Conservation (phyloP, 2,797 vertebrate species). For the Chiloscyllium punctatum region DNA sequence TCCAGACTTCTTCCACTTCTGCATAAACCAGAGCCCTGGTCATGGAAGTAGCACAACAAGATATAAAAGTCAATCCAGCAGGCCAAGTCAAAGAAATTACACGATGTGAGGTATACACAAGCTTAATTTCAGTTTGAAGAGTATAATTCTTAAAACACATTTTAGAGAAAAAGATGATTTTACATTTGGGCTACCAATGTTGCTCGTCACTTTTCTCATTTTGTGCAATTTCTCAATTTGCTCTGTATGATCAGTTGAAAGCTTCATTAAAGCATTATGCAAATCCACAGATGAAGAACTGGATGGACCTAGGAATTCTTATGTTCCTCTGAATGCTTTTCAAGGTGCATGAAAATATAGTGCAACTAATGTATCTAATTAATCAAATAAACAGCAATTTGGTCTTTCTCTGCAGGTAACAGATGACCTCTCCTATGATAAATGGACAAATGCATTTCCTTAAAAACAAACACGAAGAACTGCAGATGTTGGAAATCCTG, state of each 20-base stretch:
- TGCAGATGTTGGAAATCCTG: too few relatives aligned
- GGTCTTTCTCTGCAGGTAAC: background rate
- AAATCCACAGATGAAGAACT: too few relatives aligned
- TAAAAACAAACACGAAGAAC: too few relatives aligned
- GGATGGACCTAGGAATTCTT: background rate
- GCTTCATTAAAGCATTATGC: background rate
- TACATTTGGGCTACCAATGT: background rate
- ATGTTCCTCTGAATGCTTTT: background rate
- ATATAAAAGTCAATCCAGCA: background rate
- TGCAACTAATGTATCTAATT: background rate
- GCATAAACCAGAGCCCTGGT: constrained; percentile 98
- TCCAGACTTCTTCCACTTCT: constrained; percentile 99
- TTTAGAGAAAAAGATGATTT: background rate
- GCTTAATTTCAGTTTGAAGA: background rate
- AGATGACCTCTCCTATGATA: background rate
- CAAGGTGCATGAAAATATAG: background rate
- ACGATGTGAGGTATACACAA: background rate
- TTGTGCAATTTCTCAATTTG: background rate
- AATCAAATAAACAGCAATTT: background rate
- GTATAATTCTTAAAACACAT: background rate
- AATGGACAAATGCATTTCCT: background rate
- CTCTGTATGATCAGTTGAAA: background rate
- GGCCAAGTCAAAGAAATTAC: background rate
- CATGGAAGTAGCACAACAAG: background rate
- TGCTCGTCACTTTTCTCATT: background rate